Percentiles rank a stretch among this genome's conserved stretches.
These are phyloP conservation scores for Panzeria rudis DNA, from an alignment of 2,888 invertebrate genomes.

Conservation along the genomic window DNA sequence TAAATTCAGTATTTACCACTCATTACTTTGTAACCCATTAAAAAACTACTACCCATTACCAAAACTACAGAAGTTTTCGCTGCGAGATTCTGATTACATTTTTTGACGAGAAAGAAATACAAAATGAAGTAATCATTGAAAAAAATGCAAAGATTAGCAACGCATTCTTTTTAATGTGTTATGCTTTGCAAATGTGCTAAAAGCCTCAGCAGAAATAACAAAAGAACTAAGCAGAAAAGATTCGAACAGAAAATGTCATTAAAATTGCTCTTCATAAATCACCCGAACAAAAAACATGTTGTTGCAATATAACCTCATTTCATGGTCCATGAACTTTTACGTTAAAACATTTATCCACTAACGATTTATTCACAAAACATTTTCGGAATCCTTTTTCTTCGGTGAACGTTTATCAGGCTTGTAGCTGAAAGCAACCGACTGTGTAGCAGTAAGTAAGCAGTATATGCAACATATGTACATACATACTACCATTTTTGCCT, in stretches of 20 bases:
- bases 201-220: conserved; percentile 16
- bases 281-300: conserved; percentile 74
- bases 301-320: conserved; percentile 81
- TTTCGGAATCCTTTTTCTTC: conserved; percentile 31
- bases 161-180: conserved; percentile 58
- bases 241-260: conserved; percentile 79
- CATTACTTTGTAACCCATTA: no score
- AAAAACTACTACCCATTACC: no score
- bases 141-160: conserved; percentile 50
- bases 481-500: conserved; percentile 30
- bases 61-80: no score
- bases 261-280: conserved; percentile 83
- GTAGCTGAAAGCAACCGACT: conserved; percentile 18
- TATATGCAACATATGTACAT: conserved; percentile 33
- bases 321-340: conserved; percentile 80
- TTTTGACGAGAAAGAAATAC: conserved; percentile 5
- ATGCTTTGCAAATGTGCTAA: conserved; percentile 50
- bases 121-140: conserved; percentile 15
- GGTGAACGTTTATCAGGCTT: conserved; percentile 44
- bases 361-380: conserved; percentile 9
- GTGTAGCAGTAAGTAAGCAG: conserved; percentile 8
- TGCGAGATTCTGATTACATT: neutral
- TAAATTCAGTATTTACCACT: no score
- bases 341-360: conserved; percentile 58
- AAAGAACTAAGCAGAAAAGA: conserved; percentile 38